A percentile compares a stretch with the other conserved stretches of the same genome.
Evolutionary conservation across 2,888 invertebrate species (phyloP).

Genomic region (Podabrus alpinus): DNA sequence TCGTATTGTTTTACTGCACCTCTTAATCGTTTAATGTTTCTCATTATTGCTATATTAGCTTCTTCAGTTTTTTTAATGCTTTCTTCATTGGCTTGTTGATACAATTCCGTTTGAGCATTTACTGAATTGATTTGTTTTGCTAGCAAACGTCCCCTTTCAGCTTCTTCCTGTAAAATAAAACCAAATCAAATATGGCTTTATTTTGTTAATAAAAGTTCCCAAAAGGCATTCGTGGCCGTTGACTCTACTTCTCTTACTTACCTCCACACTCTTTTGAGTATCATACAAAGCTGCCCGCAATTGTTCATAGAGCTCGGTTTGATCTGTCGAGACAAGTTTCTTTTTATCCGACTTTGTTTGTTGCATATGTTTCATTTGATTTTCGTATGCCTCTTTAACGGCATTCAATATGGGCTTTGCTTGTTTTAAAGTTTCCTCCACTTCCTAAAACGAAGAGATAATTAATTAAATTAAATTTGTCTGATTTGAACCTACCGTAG

Average conservation of each 20-base stretch:
- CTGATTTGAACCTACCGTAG: constrained; percentile 38
- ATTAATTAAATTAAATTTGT: background rate
- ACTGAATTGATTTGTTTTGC: constrained; percentile 51
- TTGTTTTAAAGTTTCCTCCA: constrained; percentile 39
- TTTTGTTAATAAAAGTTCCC: too few species aligned
- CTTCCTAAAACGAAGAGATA: constrained; percentile 36
- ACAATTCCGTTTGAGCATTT: constrained; percentile 47
- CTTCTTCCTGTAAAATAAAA: constrained; percentile 44
- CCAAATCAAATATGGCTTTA: too few species aligned
- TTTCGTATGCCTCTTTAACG: constrained; percentile 44
- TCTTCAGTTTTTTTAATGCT: constrained; percentile 49
- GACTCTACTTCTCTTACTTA: constrained; percentile 13
- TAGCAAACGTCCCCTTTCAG: constrained; percentile 48
- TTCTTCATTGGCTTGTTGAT: constrained; percentile 48
- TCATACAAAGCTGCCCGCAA: constrained; percentile 48
- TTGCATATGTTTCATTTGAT: constrained; percentile 30
- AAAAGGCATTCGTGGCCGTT: too few species aligned
- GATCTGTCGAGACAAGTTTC: constrained; percentile 39
- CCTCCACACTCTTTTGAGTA: constrained; percentile 51
- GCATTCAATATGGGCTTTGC: constrained; percentile 40
- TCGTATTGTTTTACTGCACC: constrained; percentile 47
- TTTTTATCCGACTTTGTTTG: constrained; percentile 39
- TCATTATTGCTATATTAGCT: constrained; percentile 50
- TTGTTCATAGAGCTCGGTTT: constrained; percentile 49
- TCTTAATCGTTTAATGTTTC: constrained; percentile 48